These are phyloP conservation scores for Dendroctonus ponderosae DNA, from an alignment of 1,140 invertebrate genomes.

Conservation along the genomic window DNA sequence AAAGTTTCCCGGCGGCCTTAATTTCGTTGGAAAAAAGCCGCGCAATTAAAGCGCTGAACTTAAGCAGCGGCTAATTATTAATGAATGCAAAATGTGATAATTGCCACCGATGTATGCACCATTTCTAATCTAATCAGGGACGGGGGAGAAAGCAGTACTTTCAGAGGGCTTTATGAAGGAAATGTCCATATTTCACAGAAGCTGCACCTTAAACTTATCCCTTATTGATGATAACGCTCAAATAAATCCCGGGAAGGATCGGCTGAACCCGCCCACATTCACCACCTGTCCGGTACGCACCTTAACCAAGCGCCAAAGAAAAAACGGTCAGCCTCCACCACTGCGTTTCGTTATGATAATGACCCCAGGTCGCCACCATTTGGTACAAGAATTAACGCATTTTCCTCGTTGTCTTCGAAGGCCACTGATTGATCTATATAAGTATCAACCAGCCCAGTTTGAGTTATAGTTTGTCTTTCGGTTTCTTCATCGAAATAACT, in stretches of 20 bases:
- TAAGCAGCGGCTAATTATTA: neutral
- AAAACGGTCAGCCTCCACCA: slow-evolving; percentile 24
- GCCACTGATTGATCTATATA: slow-evolving; percentile 35
- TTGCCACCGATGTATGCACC: neutral
- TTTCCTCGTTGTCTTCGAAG: slow-evolving; percentile 35
- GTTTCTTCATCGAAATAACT: slow-evolving; percentile 21
- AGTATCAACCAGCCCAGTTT: slow-evolving; percentile 13
- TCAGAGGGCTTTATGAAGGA: neutral
- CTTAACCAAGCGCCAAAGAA: slow-evolving; percentile 8
- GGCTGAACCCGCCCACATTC: slow-evolving; percentile 4
- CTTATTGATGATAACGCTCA: too few species aligned
- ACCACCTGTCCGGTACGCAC: slow-evolving; percentile 25
- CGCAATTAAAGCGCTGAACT: too few species aligned
- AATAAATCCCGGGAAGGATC: too few species aligned
- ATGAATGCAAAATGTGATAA: slow-evolving; percentile 8
- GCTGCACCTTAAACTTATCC: too few species aligned
- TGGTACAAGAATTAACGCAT: slow-evolving; percentile 34
- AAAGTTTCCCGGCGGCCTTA: too few species aligned
- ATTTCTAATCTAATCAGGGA: slow-evolving; percentile 5
- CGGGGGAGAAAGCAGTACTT: slow-evolving; percentile 8
- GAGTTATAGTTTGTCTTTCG: slow-evolving; percentile 32
- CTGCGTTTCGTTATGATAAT: slow-evolving; percentile 35
- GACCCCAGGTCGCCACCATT: slow-evolving; percentile 30
- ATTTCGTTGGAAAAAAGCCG: too few species aligned
- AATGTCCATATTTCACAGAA: too few species aligned